phyloP scores from a whole-genome alignment of 2,888 invertebrate species.

The Pinctada fucata region DNA sequence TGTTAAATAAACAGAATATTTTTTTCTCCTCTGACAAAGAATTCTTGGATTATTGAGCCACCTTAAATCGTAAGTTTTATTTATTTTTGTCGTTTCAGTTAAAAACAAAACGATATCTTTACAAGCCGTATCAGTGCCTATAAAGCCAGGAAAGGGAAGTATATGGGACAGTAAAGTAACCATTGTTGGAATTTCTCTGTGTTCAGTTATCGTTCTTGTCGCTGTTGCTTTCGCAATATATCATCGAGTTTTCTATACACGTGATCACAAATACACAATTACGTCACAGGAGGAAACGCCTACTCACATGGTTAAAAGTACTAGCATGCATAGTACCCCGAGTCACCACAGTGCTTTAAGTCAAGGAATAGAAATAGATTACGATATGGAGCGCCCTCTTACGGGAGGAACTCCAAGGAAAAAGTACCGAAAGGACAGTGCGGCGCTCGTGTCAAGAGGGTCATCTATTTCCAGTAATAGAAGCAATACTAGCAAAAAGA shows the following conservation, averaged over 20 bases:
- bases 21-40: too few species aligned
- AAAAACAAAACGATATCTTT: slow-evolving; percentile 35
- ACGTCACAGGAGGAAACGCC: slow-evolving; percentile 66
- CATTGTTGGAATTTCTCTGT: slow-evolving; percentile 71
- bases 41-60: too few species aligned
- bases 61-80: too few species aligned
- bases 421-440: slow-evolving; percentile 41
- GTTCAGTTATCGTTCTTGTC: slow-evolving; percentile 64
- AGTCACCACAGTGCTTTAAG: slow-evolving; percentile 52
- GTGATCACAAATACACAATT: slow-evolving; percentile 66
- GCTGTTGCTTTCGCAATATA: slow-evolving; percentile 65
- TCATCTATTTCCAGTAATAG: slow-evolving; percentile 63
- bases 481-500: slow-evolving; percentile 51
- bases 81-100: slow-evolving; percentile 25
- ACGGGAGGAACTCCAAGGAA: slow-evolving; percentile 50
- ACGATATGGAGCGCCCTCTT: slow-evolving; percentile 68
- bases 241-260: slow-evolving; percentile 60
- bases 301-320: slow-evolving; percentile 59
- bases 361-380: slow-evolving; percentile 59
- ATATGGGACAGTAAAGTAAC: slow-evolving; percentile 71
- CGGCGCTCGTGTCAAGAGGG: slow-evolving; percentile 42
- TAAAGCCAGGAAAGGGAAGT: slow-evolving; percentile 14
- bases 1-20: too few species aligned
- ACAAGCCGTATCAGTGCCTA: slow-evolving; percentile 23
- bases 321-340: slow-evolving; percentile 58